These are phyloP conservation scores for Platycheirus albimanus DNA, from an alignment of 2,888 invertebrate species.

Conservation along the genomic window DNA sequence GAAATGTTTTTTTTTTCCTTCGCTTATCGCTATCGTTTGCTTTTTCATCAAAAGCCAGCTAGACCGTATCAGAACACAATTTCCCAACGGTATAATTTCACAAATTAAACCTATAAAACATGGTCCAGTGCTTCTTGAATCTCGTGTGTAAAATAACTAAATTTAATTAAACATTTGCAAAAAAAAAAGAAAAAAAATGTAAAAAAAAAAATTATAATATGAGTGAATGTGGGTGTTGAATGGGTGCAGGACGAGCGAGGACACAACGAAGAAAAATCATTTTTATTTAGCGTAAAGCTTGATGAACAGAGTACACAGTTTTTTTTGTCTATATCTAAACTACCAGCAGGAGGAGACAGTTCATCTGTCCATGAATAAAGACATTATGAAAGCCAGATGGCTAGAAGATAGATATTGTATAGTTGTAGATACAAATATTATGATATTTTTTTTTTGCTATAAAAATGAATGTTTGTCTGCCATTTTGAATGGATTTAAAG, in stretches of 20 bases:
- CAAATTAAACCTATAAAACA: slow-evolving; percentile 73
- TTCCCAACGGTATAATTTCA: slow-evolving; percentile 66
- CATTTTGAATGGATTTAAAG: too few relatives aligned
- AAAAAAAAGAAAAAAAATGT: slow-evolving; percentile 22
- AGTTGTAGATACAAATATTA: too few relatives aligned
- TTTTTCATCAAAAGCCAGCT: slow-evolving; percentile 44
- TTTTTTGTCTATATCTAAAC: slow-evolving; percentile 6
- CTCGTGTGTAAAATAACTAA: slow-evolving; percentile 72
- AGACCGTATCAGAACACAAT: slow-evolving; percentile 58
- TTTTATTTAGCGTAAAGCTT: slow-evolving; percentile 50
- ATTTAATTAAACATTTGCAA: slow-evolving; percentile 71
- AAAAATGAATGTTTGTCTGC: too few relatives aligned
- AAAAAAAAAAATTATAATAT: too few relatives aligned
- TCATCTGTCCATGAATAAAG: slow-evolving; percentile 39
- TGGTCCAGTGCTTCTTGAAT: slow-evolving; percentile 57
- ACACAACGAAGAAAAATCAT: slow-evolving; percentile 33
- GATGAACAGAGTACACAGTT: slow-evolving; percentile 47
- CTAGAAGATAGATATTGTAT: slow-evolving; percentile 2
- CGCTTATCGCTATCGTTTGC: slow-evolving; percentile 28
- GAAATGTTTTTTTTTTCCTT: slow-evolving; percentile 29
- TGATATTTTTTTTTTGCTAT: too few relatives aligned
- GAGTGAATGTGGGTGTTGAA: too few relatives aligned
- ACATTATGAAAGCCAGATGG: slow-evolving; percentile 33
- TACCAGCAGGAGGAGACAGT: slow-evolving; percentile 9
- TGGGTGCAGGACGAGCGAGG: slow-evolving; percentile 19